These are phyloP conservation scores for Chrysaora quinquecirrha DNA, from an alignment of 30 jellyfish, hydroid and myxozoan genomes.

Conservation along the genomic window DNA sequence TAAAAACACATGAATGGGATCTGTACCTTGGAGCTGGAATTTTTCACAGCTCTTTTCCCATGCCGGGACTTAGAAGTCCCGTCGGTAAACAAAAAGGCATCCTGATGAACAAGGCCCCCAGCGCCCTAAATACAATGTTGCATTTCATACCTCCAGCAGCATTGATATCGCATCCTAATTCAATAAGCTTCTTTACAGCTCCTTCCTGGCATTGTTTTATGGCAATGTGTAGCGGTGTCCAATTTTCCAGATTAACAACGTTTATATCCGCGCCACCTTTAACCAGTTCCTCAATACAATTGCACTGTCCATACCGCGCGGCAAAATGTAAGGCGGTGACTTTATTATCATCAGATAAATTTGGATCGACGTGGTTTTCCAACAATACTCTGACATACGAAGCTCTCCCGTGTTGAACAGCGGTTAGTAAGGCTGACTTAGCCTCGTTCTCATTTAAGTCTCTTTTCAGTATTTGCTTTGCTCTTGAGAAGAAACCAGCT, in stretches of 20 bases:
- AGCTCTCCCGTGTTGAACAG: conserved; percentile 67
- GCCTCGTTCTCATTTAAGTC: conserved; percentile 28
- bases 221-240: conserved; percentile 88
- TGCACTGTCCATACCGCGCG: conserved; percentile 68
- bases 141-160: conserved; percentile 67
- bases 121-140: too few relatives aligned
- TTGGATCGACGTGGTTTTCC: conserved; percentile 56
- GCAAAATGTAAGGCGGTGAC: conserved; percentile 71
- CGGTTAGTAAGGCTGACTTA: conserved; percentile 37
- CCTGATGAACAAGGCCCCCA: too few relatives aligned
- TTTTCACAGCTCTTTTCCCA: too few relatives aligned
- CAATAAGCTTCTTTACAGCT: conserved; percentile 50
- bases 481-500: neutral
- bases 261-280: conserved; percentile 75
- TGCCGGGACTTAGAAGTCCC: too few relatives aligned
- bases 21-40: too few relatives aligned
- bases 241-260: conserved; percentile 39
- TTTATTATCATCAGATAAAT: conserved; percentile 19
- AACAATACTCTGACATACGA: conserved; percentile 23
- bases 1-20: too few relatives aligned
- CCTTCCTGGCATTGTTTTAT: conserved; percentile 83
- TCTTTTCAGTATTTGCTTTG: neutral
- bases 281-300: conserved; percentile 53
- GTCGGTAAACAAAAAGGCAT: too few relatives aligned
- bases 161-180: conserved; percentile 63